A percentile compares a stretch with the other conserved stretches of the same genome.
These are phyloP conservation scores for Orthonyx spaldingii DNA, from an alignment of 2,113 vertebrate genomes.

Conservation along the genomic window DNA sequence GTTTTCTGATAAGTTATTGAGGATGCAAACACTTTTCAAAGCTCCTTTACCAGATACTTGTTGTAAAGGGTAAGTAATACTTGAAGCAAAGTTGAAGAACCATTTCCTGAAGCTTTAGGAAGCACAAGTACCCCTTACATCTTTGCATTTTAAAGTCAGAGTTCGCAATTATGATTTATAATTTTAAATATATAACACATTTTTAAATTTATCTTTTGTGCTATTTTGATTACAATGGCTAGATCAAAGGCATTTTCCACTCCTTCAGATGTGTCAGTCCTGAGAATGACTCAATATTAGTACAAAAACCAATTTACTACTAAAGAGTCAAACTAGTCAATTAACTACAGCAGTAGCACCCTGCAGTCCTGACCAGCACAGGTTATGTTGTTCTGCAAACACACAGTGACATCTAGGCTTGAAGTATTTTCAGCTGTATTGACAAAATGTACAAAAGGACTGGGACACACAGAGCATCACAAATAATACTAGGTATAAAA, in stretches of 20 bases:
- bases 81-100: constrained; percentile 6
- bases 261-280: not conserved
- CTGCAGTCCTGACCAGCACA: not conserved
- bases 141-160: not conserved
- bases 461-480: not conserved
- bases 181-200: not conserved
- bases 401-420: not conserved
- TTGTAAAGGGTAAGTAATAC: constrained; percentile 7
- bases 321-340: not conserved
- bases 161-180: not conserved
- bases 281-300: not conserved
- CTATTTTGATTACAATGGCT: not conserved
- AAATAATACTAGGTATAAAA: not conserved
- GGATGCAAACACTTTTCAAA: constrained; percentile 43
- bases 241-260: not conserved
- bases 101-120: not conserved
- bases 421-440: not conserved
- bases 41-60: not conserved
- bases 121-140: not conserved
- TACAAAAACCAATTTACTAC: not conserved
- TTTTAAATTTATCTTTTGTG: not conserved
- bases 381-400: not conserved
- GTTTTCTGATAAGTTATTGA: constrained; percentile 45
- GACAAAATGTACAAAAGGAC: not conserved
- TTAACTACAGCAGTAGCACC: not conserved